Evolutionary conservation across 2,888 invertebrate genomes (phyloP), one percentile per base, ranked within the genome.

Genomic region (Dicyrtomina minuta): DNA sequence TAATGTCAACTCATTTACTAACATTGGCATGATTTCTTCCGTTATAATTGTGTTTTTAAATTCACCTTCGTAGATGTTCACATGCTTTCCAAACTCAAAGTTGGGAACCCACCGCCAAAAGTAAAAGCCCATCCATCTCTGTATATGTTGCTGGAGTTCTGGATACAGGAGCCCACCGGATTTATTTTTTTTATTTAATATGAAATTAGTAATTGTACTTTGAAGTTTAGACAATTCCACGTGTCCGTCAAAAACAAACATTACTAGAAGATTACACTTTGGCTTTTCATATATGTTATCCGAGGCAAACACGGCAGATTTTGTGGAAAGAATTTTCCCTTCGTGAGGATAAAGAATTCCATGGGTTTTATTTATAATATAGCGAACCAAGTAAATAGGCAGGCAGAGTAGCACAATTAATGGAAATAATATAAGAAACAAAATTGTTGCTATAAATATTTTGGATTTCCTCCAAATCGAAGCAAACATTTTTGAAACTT

Each of bases 91-190:
- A n/a, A 66, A 41, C 22, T 26, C 4, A 43, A 56, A 66, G 3
- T 27, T 10, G 6, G 8, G 4, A 22, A 58, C 66, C 20, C 41
- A 43, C 3, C 24, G 10, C 66, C 66, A 66, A 33, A 66, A 66
- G 41, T 55, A 39, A 26, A 66, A 66, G 3, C 66, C 66, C 17
- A 20, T 12, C 66, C 66, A 66, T 15, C 17, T 33, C 2, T 8
- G n/a, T 5, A 66, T 53, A 5, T 33, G 15, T 17, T 66, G 66
- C 17, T 39, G 43, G n/a, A 66, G 58, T 39, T 66, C 66, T 15
- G 56, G 66, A 22, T 66, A 66, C 2, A 27, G 17, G 4, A 44
- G 22, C 3, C 22, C n/a, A 2, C 43, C 60, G 1, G 20, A 2
- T 2, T 15, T 39, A 10, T 53, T 27, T 26, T 13, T 51, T 41